These are phyloP conservation scores for Mus pahari DNA, from an alignment of 2,113 vertebrate genomes.

Conservation along the genomic window DNA sequence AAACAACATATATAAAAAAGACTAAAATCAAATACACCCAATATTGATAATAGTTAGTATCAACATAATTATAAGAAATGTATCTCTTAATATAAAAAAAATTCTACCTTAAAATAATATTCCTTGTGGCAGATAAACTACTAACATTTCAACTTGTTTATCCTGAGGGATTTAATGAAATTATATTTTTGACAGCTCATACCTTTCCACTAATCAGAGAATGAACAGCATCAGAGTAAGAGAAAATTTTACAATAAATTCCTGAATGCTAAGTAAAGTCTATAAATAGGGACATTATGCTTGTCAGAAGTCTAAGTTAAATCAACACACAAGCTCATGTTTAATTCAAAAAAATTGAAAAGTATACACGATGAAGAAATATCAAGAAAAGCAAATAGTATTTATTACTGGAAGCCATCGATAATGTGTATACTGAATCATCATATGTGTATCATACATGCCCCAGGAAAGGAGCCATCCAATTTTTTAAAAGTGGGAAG, in stretches of 20 bases:
- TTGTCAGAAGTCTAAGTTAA: slow-evolving; percentile 39
- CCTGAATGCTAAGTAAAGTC: slow-evolving; percentile 48
- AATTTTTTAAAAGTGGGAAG: slow-evolving; percentile 87
- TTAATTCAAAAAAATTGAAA: slow-evolving; percentile 67
- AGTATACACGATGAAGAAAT: slow-evolving; percentile 49
- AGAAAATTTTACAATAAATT: slow-evolving; percentile 60
- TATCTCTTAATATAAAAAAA: not conserved
- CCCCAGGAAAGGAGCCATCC: slow-evolving; percentile 92
- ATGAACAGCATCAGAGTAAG: slow-evolving; percentile 59
- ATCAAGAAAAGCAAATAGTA: slow-evolving; percentile 69
- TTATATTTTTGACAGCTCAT: slow-evolving; percentile 42
- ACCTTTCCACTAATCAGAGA: slow-evolving; percentile 56
- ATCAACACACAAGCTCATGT: slow-evolving; percentile 53
- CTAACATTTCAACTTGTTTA: not conserved
- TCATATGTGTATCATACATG: slow-evolving; percentile 71
- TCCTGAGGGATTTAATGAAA: not conserved
- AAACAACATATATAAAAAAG: not conserved
- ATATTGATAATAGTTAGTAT: not conserved
- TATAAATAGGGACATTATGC: slow-evolving; percentile 31
- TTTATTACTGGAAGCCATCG: slow-evolving; percentile 85
- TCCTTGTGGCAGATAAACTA: not conserved
- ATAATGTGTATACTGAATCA: slow-evolving; percentile 87
- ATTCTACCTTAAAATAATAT: not conserved
- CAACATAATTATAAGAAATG: slow-evolving; percentile 5
- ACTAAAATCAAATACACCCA: not conserved